Conservation (phyloP, 2,113 vertebrate species). For the Trematocara variabile region DNA sequence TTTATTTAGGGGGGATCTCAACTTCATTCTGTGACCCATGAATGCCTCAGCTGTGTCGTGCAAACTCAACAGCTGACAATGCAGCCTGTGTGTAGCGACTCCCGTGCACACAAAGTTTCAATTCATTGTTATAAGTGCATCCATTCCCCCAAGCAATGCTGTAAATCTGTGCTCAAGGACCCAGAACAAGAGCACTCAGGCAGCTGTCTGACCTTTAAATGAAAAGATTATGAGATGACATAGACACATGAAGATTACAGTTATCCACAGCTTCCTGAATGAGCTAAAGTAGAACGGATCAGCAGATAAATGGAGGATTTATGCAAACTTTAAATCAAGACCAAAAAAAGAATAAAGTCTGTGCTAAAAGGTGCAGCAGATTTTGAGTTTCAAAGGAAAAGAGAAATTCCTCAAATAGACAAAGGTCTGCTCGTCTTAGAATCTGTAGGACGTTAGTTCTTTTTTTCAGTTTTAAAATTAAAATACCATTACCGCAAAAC, state of each 20-base stretch:
- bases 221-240: not conserved
- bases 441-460: not conserved
- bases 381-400: not conserved
- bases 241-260: not conserved
- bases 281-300: not conserved
- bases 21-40: conserved; percentile 24
- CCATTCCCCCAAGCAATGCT: conserved; percentile 7
- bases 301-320: not conserved
- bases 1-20: not conserved
- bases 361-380: not conserved
- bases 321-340: conserved; percentile 9
- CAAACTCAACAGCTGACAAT: conserved; percentile 48
- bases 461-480: not conserved
- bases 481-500: not conserved
- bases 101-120: conserved; percentile 29
- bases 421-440: not conserved
- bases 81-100: conserved; percentile 40
- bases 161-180: conserved; percentile 12
- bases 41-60: conserved; percentile 48
- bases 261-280: not conserved
- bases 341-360: not conserved
- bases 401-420: not conserved
- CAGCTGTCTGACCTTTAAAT: conserved; percentile 15
- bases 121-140: conserved; percentile 37
- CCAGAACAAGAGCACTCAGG: conserved; percentile 25